Evolutionary conservation across 30 jellyfish, hydroid and myxozoan genomes (phyloP), one percentile per base, ranked within the genome.

Genomic region (Chironex yamaguchii): DNA sequence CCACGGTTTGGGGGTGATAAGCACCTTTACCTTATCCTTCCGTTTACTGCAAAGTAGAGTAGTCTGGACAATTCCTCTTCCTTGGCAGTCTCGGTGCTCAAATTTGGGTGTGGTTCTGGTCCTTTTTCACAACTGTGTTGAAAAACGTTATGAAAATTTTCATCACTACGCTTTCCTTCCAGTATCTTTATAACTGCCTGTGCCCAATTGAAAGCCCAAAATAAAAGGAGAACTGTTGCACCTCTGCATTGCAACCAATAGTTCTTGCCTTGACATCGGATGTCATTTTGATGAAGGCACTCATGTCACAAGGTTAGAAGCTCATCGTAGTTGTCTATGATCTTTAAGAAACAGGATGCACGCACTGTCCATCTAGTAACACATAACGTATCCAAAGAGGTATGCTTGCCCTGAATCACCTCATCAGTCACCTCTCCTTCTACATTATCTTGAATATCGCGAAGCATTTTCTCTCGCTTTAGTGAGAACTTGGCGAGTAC

Each of bases 301-400:
- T 49, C 90, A 27, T 67, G 72, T 89, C 92, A 82, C 23, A 82
- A 79, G 9, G 20, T 34, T n/a, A 27, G 34, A 27, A 82, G 28
- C 30, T 71, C 63, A 28, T 34, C 67, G 34, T 82, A 82, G 64
- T 49, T 82, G 62, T 49, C 28, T 20, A 82, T 50, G 79, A 82
- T 82, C 33, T 48, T 34, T 34, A 32, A 29, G 52, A 67, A 82
- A 65, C 92, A 34, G 17, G 63, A n/a, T 20, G 92, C 92, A 13
- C 90, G 92, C 62, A 82, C 92, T 33, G 90, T 67, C 90, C 90
- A 82, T 28, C 90, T 48, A 29, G 90, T 69, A 4, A 30, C 53
- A 51, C 71, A 50, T 53, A 76, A n/a, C n/a, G n/a, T n/a, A n/a
- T n/a, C n/a, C n/a, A n/a, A n/a, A n/a, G n/a, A n/a, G n/a, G n/a